These are phyloP conservation scores for Sylvilagus bachmani DNA, from an alignment of 2,113 vertebrate species.

Conservation along the genomic window DNA sequence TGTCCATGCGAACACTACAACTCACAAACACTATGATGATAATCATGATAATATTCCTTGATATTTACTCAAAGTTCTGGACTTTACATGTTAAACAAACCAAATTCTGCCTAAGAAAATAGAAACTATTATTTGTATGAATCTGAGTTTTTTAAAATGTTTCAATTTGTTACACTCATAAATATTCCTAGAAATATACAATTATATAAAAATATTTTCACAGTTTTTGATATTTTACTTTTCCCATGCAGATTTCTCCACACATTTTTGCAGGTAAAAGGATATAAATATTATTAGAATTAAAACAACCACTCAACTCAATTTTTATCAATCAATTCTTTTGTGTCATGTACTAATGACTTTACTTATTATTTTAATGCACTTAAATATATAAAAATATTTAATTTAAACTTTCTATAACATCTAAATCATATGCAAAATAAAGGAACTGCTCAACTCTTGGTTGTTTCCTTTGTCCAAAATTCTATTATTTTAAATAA, in stretches of 20 bases:
- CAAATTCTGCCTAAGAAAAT: background rate
- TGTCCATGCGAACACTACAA: background rate
- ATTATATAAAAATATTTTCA: background rate
- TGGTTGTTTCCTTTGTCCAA: background rate
- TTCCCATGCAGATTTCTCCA: background rate
- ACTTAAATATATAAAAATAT: background rate
- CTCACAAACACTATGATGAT: background rate
- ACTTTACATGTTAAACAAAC: conserved; percentile 2
- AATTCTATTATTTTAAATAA: background rate
- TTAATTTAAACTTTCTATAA: background rate
- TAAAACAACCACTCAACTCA: background rate
- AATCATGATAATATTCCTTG: background rate
- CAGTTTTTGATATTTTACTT: background rate
- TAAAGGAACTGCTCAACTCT: background rate
- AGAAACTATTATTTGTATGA: background rate
- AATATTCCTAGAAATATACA: background rate
- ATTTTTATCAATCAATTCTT: background rate
- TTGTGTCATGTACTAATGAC: background rate
- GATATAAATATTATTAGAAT: background rate
- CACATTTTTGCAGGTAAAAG: background rate
- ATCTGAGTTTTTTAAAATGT: background rate
- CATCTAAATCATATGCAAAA: background rate
- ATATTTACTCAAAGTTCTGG: background rate
- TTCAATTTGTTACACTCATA: background rate
- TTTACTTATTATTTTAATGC: background rate